Evolutionary conservation across 2,113 vertebrate species (phyloP), one percentile per base, ranked within the genome.

Genomic region (Oxygymnocypris stewartii): DNA sequence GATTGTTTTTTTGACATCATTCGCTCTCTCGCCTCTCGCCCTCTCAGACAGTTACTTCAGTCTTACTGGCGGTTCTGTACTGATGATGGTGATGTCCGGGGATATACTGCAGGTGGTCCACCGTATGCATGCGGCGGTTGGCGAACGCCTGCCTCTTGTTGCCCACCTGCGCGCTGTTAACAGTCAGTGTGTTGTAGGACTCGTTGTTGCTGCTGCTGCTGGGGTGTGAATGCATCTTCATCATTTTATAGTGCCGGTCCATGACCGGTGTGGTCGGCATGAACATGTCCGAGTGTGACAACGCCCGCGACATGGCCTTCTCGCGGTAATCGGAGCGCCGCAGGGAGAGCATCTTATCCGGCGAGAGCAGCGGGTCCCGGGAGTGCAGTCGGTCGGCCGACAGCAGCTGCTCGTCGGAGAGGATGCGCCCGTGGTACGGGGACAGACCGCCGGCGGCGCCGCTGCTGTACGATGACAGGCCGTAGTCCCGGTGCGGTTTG

Each of bases 121-220:
- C 97, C 0, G 98, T 99, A 95, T 99, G 98, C 92, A 97, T 98
- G 84, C 97, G 95, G 87, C 98, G 95, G 0, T 96, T 96, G 92
- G 98, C 98, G 10, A 99, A 99, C 0, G 96, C 97, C 90, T 99
- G 98, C 93, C 98, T 95, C 94, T 98, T 99, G 89, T 96, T 96
- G 0, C 96, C 93, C 16, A 94, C 94, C 65, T 96, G 96, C 0
- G 79, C 79, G 9, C 75, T 77, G 94, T 95, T 96, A 92, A 97
- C 94, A 87, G 95, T 93, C 92, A 99, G 95, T 82, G 96, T 97
- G 92, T 98, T 97, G 92, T 97, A 97, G 85, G 96, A 96, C 94
- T 98, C 97, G 94, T 90, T 96, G 95, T 90, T 95, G 90, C 96
- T 95, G 95, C 96, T 95, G 95, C 96, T 95, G 95, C 95, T 97